These are phyloP conservation scores for Adrianichthys oophorus DNA, from an alignment of 2,797 vertebrate species.

Conservation along the genomic window DNA sequence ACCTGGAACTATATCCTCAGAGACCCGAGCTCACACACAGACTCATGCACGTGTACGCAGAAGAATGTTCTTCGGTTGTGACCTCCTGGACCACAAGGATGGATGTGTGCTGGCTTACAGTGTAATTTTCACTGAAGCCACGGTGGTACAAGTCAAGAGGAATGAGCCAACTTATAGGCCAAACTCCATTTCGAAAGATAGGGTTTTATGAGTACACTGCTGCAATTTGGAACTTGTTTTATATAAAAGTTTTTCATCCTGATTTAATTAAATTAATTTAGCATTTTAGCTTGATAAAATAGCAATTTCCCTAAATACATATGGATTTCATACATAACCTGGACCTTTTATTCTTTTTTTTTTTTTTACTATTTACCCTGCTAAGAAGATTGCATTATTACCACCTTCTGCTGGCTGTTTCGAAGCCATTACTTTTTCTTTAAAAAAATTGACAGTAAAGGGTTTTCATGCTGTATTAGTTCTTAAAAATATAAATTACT, in stretches of 20 bases:
- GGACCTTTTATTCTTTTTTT: no score
- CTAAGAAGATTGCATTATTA: not conserved
- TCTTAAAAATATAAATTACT: not conserved
- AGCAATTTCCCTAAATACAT: not conserved
- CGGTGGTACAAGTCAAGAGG: conserved; percentile 63
- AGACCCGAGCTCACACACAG: conserved; percentile 60
- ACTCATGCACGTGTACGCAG: conserved; percentile 37
- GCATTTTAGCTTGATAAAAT: conserved; percentile 37
- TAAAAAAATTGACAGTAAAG: not conserved
- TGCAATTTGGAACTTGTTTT: conserved; percentile 42
- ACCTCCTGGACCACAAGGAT: conserved; percentile 55
- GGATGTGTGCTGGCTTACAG: conserved; percentile 64
- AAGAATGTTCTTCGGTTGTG: conserved; percentile 46
- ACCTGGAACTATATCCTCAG: conserved; percentile 65
- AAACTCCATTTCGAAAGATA: conserved; percentile 46
- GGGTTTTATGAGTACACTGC: conserved; percentile 17
- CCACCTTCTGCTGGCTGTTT: not conserved
- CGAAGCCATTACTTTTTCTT: not conserved
- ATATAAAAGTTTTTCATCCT: not conserved
- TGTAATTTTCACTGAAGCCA: conserved; percentile 67
- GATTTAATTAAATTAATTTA: conserved; percentile 6
- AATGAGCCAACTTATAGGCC: conserved; percentile 61
- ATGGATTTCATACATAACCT: not conserved
- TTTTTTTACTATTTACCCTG: not conserved
- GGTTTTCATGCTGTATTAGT: not conserved